These are phyloP conservation scores for Noctuana brunneofusca DNA, from an alignment of 2,888 invertebrate species.

Conservation along the genomic window DNA sequence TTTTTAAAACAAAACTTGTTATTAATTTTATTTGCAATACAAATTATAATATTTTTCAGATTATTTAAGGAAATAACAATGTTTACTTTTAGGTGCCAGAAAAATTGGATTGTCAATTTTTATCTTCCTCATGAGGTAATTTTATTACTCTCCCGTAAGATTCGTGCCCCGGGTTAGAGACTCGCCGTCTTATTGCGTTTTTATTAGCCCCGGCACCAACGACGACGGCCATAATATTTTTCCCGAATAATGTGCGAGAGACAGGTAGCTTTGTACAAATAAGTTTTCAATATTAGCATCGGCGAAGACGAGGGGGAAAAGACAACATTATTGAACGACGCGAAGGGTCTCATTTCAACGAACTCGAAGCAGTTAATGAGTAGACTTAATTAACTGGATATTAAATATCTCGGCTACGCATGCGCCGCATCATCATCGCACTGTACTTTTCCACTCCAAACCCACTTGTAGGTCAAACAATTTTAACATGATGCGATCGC, in stretches of 20 bases:
- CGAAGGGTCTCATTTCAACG: constrained; percentile 8
- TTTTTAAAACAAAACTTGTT: neutral
- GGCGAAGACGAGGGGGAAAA: constrained; percentile 17
- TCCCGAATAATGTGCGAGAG: constrained; percentile 58
- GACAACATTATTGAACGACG: constrained; percentile 33
- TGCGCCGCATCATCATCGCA: constrained; percentile 51
- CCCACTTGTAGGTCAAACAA: constrained; percentile 39
- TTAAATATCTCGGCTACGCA: constrained; percentile 51
- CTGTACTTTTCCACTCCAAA: constrained; percentile 66
- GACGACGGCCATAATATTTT: constrained; percentile 65
- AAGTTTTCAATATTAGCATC: constrained; percentile 54
- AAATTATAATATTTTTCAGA: neutral
- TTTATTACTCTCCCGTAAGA: constrained; percentile 69
- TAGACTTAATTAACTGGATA: constrained; percentile 2
- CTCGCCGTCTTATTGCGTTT: constrained; percentile 71
- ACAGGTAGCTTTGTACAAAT: constrained; percentile 55
- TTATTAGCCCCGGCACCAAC: constrained; percentile 63
- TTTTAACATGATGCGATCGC: constrained; percentile 32
- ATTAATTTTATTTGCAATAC: neutral
- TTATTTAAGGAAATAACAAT: constrained; percentile 39
- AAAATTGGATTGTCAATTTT: constrained; percentile 69
- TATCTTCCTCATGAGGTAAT: constrained; percentile 69
- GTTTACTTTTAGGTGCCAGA: constrained; percentile 44
- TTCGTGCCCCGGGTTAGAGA: constrained; percentile 61
- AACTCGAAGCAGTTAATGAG: neutral